phyloP scores from a whole-genome alignment of 1,140 invertebrate species.

The Amyelois transitella region DNA sequence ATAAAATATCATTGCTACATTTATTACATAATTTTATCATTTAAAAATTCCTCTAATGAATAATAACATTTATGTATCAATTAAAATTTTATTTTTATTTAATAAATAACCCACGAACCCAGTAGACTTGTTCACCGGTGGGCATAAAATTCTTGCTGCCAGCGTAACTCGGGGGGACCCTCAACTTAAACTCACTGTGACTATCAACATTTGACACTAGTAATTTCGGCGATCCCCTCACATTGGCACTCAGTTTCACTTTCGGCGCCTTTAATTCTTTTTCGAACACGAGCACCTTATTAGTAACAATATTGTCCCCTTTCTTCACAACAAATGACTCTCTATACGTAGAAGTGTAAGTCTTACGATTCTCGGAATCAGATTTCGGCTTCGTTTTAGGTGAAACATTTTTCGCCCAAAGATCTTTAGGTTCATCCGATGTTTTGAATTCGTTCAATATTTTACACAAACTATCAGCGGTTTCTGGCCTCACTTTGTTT shows the following conservation, averaged over 20 bases:
- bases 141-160: slow-evolving; percentile 61
- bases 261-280: slow-evolving; percentile 28
- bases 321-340: slow-evolving; percentile 4
- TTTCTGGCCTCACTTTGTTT: slow-evolving; percentile 5
- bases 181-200: slow-evolving; percentile 40
- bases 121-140: slow-evolving; percentile 53
- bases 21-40: no score
- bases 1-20: no score
- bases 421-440: slow-evolving; percentile 39
- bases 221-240: slow-evolving; percentile 4
- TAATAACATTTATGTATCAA: neutral
- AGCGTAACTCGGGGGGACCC: slow-evolving; percentile 35
- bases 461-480: slow-evolving; percentile 15
- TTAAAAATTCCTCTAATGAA: no score
- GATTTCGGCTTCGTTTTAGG: slow-evolving; percentile 11
- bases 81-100: neutral
- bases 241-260: slow-evolving; percentile 18
- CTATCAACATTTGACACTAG: slow-evolving; percentile 29
- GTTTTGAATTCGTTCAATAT: slow-evolving; percentile 35
- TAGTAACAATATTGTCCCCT: slow-evolving; percentile 14
- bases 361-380: slow-evolving; percentile 17
- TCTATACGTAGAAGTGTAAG: slow-evolving; percentile 16
- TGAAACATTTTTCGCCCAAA: slow-evolving; percentile 43
- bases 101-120: slow-evolving; percentile 41
- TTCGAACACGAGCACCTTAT: slow-evolving; percentile 26